Evolutionary conservation across 2,888 invertebrate species (phyloP).

Genomic region (Thumatha senex): DNA sequence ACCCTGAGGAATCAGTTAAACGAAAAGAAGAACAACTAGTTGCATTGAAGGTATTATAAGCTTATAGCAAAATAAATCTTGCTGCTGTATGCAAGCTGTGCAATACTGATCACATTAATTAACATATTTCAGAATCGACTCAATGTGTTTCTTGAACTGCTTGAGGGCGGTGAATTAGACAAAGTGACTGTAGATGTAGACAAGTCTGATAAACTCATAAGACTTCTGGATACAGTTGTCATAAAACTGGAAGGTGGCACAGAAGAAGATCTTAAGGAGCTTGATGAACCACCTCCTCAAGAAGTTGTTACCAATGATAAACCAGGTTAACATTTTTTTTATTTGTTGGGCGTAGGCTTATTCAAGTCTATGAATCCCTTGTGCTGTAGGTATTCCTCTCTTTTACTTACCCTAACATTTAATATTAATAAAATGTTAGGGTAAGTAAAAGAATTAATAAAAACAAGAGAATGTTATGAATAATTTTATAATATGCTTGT

Average conservation of each 20-base stretch:
- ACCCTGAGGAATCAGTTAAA: slow-evolving; percentile 97
- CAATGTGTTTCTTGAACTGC: slow-evolving; percentile 93
- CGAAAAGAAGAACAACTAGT: slow-evolving; percentile 93
- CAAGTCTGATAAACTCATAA: slow-evolving; percentile 91
- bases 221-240: slow-evolving; percentile 97
- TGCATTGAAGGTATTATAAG: slow-evolving; percentile 87
- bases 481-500: too few species aligned
- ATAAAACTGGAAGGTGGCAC: slow-evolving; percentile 97
- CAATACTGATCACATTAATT: not conserved
- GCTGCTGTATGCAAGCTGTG: not conserved
- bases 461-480: too few species aligned
- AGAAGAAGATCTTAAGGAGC: slow-evolving; percentile 92
- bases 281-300: slow-evolving; percentile 86
- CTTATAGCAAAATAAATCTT: too few species aligned
- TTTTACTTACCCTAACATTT: too few species aligned
- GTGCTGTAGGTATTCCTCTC: too few species aligned
- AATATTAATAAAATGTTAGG: too few species aligned
- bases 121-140: slow-evolving; percentile 87
- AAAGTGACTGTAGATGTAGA: slow-evolving; percentile 93
- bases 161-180: slow-evolving; percentile 89
- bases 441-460: too few species aligned
- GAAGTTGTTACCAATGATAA: slow-evolving; percentile 61
- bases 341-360: not conserved
- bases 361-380: too few species aligned
- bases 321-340: slow-evolving; percentile 42